Conservation (phyloP, 2,797 vertebrate species). For the Carcharodon carcharias region DNA sequence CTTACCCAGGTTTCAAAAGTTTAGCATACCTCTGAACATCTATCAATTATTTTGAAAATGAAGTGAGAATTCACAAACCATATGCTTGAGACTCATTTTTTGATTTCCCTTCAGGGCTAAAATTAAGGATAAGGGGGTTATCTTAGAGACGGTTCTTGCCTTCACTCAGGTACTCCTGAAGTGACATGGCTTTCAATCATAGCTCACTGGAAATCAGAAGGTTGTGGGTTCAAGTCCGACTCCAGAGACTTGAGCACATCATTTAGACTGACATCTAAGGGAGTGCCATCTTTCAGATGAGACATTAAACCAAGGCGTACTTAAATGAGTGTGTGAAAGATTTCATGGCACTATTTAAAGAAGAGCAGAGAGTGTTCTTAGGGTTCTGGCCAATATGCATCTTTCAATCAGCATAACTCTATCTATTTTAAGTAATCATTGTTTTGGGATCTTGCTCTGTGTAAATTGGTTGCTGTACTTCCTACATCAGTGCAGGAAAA, state of each 20-base stretch:
- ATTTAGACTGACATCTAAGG: not conserved
- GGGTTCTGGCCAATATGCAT: too few relatives aligned
- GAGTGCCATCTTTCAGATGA: not conserved
- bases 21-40: not conserved
- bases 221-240: not conserved
- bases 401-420: not conserved
- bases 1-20: not conserved
- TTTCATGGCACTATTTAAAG: not conserved
- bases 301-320: too few relatives aligned
- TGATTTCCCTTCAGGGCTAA: too few relatives aligned
- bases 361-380: not conserved
- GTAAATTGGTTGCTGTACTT: not conserved
- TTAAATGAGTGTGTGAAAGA: not conserved
- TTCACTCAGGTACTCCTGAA: not conserved
- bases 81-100: not conserved
- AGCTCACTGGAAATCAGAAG: not conserved
- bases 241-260: not conserved
- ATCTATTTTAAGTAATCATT: not conserved
- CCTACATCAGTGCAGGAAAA: too few relatives aligned
- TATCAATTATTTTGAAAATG: not conserved
- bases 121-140: too few relatives aligned
- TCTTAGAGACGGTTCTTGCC: not conserved
- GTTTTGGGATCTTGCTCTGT: not conserved
- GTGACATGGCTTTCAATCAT: not conserved
- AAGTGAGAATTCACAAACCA: not conserved